Evolutionary conservation across 1,140 invertebrate species (phyloP).

Genomic region (Tetramorium parvispinum): DNA sequence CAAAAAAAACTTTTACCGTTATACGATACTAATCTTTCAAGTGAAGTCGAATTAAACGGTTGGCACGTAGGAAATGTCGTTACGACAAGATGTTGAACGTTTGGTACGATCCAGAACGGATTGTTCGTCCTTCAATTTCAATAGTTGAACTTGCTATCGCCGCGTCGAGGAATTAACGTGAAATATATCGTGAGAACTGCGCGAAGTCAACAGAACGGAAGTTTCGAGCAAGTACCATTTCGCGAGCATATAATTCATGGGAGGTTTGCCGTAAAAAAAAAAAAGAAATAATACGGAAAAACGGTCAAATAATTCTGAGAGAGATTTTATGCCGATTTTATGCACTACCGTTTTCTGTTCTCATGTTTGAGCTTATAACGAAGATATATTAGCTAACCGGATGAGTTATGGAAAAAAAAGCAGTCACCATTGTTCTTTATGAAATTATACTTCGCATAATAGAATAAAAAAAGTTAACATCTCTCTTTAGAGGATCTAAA

Average conservation of each 20-base stretch:
- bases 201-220: conserved; percentile 20
- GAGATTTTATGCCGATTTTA: conserved; percentile 4
- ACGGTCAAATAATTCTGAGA: neutral
- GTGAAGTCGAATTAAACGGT: conserved; percentile 1
- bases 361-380: neutral
- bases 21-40: neutral
- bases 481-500: neutral
- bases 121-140: conserved; percentile 51
- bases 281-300: conserved; percentile 23
- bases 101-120: conserved; percentile 21
- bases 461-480: conserved; percentile 1
- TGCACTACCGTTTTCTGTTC: neutral
- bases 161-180: conserved; percentile 39
- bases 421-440: neutral
- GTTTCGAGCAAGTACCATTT: conserved; percentile 34
- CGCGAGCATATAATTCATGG: conserved; percentile 25
- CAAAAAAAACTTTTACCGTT: neutral
- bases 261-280: conserved; percentile 1
- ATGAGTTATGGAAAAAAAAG: conserved; percentile 12
- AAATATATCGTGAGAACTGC: conserved; percentile 30
- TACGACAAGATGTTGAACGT: conserved; percentile 48
- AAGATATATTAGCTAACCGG: neutral
- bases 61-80: conserved; percentile 40
- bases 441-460: conserved; percentile 20
- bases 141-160: conserved; percentile 31